phyloP scores from a whole-genome alignment of 1,140 invertebrate species.

The Diorhabda carinulata region DNA sequence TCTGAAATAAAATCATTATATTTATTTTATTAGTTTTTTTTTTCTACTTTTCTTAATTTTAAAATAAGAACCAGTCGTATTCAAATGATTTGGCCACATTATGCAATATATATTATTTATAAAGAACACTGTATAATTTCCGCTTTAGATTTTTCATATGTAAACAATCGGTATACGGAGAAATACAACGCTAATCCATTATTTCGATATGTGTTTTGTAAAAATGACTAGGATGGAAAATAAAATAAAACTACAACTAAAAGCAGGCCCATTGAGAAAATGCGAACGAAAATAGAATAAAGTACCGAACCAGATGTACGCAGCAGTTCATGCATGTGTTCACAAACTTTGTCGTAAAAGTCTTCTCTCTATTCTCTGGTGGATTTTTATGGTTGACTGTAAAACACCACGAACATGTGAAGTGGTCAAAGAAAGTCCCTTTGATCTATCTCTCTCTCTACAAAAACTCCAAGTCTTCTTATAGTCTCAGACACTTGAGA shows the following conservation, averaged over 20 bases:
- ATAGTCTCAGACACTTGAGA: slow-evolving; percentile 7
- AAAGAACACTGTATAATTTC: too few species aligned
- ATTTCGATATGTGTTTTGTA: neutral
- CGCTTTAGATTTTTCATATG: too few species aligned
- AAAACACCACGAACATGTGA: slow-evolving; percentile 14
- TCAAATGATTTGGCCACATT: too few species aligned
- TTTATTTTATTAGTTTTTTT: too few species aligned
- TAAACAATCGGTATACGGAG: too few species aligned
- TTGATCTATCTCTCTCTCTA: slow-evolving; percentile 7
- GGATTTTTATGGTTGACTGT: slow-evolving; percentile 13
- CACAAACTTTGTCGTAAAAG: slow-evolving; percentile 13
- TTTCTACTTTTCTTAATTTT: too few species aligned
- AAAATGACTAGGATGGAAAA: neutral
- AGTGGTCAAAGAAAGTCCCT: slow-evolving; percentile 14
- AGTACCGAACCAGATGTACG: slow-evolving; percentile 5
- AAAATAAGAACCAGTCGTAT: too few species aligned
- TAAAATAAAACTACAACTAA: slow-evolving; percentile 5
- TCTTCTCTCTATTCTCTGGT: slow-evolving; percentile 9
- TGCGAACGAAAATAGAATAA: slow-evolving; percentile 12
- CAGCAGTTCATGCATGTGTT: slow-evolving; percentile 17
- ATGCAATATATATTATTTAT: too few species aligned
- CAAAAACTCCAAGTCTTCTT: slow-evolving; percentile 1
- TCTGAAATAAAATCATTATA: too few species aligned
- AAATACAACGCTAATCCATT: slow-evolving; percentile 7
- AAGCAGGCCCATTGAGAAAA: slow-evolving; percentile 15